These are phyloP conservation scores for Alviniconcha marisindica DNA, from an alignment of 1,140 invertebrate species.

Conservation along the genomic window DNA sequence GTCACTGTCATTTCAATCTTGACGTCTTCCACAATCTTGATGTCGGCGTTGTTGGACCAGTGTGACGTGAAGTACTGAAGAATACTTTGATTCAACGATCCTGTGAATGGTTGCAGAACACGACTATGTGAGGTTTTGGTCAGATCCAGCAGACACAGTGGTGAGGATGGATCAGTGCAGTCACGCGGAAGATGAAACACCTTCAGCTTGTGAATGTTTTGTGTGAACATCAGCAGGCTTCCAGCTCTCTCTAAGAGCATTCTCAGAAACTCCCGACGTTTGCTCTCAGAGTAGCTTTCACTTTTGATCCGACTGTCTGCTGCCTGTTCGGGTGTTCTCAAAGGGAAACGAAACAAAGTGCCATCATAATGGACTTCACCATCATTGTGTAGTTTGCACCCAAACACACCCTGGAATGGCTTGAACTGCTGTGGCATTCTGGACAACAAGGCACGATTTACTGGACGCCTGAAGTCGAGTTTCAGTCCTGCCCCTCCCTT, in stretches of 20 bases:
- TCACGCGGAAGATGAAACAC: conserved; percentile 59
- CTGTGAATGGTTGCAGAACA: neutral
- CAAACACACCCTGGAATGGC: conserved; percentile 66
- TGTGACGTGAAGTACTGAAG: neutral
- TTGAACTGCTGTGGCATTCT: conserved; percentile 44
- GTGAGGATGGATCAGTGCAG: conserved; percentile 7
- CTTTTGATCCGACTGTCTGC: conserved; percentile 63
- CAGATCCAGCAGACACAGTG: conserved; percentile 32
- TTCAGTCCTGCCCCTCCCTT: conserved; percentile 58
- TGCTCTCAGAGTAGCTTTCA: conserved; percentile 48
- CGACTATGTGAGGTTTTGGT: conserved; percentile 5
- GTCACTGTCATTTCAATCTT: neutral
- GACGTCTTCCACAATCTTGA: conserved; percentile 8
- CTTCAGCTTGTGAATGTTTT: conserved; percentile 64
- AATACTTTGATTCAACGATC: neutral
- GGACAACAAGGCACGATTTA: conserved; percentile 33
- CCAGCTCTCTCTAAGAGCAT: conserved; percentile 59
- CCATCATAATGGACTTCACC: conserved; percentile 47
- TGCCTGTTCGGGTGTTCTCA: conserved; percentile 61
- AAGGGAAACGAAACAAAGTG: conserved; percentile 69
- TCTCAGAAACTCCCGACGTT: neutral
- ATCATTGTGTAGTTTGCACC: conserved; percentile 42
- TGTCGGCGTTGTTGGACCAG: neutral
- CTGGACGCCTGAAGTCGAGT: conserved; percentile 26
- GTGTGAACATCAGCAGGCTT: conserved; percentile 69